Evolutionary conservation across 92 coral and sea anemone genomes (phyloP).

Genomic region (Isaurus tuberculatus): DNA sequence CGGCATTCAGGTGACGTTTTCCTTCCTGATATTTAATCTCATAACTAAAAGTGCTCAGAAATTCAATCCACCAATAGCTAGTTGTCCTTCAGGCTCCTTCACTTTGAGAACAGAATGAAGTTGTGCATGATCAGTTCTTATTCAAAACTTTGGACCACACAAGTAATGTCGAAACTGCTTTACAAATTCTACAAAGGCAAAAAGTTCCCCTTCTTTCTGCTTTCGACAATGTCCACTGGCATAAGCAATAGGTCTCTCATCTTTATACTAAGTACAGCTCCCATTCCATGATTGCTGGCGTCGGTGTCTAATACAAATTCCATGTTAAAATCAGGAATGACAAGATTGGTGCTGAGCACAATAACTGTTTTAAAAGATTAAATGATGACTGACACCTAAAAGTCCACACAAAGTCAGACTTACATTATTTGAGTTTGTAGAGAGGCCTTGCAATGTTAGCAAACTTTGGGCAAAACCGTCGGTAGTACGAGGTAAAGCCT

Average conservation of each 20-base stretch:
- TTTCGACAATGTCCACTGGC: constrained; percentile 29
- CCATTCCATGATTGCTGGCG: constrained; percentile 63
- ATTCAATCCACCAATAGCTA: constrained; percentile 65
- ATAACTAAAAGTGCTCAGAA: constrained; percentile 45
- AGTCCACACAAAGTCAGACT: constrained; percentile 52
- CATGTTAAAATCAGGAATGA: constrained; percentile 44
- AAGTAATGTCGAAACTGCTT: constrained; percentile 52
- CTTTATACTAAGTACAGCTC: constrained; percentile 44
- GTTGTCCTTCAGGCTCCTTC: constrained; percentile 73
- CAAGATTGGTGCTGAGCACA: constrained; percentile 57
- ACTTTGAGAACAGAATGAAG: constrained; percentile 52
- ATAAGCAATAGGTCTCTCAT: constrained; percentile 35
- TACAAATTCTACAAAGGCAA: constrained; percentile 62
- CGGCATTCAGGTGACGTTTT: constrained; percentile 58
- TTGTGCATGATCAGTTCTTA: constrained; percentile 73
- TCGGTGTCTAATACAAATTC: constrained; percentile 55
- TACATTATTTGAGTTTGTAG: constrained; percentile 54
- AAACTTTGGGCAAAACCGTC: constrained; percentile 60
- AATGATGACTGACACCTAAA: constrained; percentile 49
- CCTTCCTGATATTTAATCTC: constrained; percentile 66
- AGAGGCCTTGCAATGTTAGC: constrained; percentile 53
- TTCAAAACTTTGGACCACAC: constrained; percentile 50
- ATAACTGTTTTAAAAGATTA: constrained; percentile 47
- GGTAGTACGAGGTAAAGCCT: constrained; percentile 59
- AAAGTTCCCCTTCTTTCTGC: constrained; percentile 52